phyloP scores from a whole-genome alignment of 2,113 vertebrate species.

The Pterophyllum scalare region DNA sequence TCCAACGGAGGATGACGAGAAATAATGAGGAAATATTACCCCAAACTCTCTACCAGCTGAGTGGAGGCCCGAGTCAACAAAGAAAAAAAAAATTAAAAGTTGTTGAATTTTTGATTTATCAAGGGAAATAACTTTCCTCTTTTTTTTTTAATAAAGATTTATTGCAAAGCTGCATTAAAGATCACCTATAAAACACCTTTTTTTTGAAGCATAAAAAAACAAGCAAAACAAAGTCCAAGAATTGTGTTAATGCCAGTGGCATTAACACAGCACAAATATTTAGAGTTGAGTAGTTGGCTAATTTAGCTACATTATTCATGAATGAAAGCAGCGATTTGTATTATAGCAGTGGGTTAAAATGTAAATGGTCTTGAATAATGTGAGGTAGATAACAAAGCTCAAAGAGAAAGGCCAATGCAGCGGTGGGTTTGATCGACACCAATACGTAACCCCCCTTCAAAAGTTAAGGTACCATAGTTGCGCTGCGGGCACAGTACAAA shows the following conservation, averaged over 20 bases:
- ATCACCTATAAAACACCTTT: conserved; percentile 67
- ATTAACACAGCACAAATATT: conserved; percentile 61
- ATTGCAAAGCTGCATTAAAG: conserved; percentile 70
- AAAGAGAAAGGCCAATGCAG: conserved; percentile 48
- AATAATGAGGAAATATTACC: conserved; percentile 83
- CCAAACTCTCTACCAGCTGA: conserved; percentile 69
- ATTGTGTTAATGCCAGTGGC: conserved; percentile 52
- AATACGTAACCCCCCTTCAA: conserved; percentile 34
- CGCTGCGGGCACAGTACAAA: conserved; percentile 47
- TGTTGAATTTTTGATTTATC: conserved; percentile 71
- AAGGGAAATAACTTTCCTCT: conserved; percentile 68
- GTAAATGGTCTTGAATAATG: conserved; percentile 66
- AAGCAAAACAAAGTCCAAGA: conserved; percentile 57
- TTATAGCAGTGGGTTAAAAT: conserved; percentile 58
- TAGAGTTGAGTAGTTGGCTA: conserved; percentile 46
- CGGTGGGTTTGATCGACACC: conserved; percentile 47
- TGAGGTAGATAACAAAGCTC: conserved; percentile 78
- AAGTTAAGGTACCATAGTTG: conserved; percentile 50
- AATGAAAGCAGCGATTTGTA: conserved; percentile 53
- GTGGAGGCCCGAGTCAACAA: conserved; percentile 70
- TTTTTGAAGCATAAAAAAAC: conserved; percentile 61
- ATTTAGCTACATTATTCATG: conserved; percentile 45
- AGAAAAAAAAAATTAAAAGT: conserved; percentile 67
- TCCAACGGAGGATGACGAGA: conserved; percentile 77
- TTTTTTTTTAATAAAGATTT: conserved; percentile 67